Evolutionary conservation across 2,113 vertebrate species (phyloP).

Genomic region (Trogon melanurus): DNA sequence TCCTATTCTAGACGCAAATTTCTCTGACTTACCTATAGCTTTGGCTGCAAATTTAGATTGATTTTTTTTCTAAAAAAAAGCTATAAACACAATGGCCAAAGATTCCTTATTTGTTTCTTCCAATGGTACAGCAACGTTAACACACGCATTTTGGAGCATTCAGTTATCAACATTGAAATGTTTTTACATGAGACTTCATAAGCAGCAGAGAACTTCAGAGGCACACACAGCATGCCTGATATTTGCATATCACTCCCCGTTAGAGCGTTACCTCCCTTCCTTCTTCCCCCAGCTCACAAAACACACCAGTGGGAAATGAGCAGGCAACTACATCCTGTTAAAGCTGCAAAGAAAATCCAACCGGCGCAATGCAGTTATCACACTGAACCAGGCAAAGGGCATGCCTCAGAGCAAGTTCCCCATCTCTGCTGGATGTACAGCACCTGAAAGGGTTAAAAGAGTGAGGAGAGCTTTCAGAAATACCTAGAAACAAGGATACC

Average conservation of each 20-base stretch:
- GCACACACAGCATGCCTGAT: background rate
- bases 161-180: background rate
- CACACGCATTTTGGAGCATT: background rate
- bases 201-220: background rate
- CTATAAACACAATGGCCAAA: background rate
- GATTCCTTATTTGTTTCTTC: background rate
- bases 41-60: background rate
- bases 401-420: background rate
- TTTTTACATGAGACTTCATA: background rate
- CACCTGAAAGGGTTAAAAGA: constrained; percentile 20
- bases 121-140: background rate
- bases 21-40: background rate
- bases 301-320: background rate
- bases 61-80: background rate
- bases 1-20: background rate
- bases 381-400: background rate
- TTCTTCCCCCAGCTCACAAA: background rate
- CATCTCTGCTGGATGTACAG: background rate
- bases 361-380: background rate
- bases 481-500: background rate
- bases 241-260: background rate
- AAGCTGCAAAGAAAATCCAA: background rate
- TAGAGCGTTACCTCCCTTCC: background rate
- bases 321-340: background rate
- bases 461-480: background rate